Evolutionary conservation across 2,113 vertebrate genomes (phyloP), one percentile per base, ranked within the genome.

Genomic region (Etheostoma cragini): DNA sequence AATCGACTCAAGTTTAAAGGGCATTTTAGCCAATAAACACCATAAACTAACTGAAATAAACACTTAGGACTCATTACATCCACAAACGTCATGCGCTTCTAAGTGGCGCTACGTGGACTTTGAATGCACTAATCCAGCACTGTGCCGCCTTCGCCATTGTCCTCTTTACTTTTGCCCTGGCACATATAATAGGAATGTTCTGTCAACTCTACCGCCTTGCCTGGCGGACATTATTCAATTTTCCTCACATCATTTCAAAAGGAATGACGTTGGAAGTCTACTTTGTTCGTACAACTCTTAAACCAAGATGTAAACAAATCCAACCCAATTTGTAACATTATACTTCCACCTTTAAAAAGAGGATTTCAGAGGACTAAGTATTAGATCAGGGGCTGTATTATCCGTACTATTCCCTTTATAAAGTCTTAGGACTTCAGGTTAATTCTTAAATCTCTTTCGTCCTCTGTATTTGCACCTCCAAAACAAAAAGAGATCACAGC

Each of bases 161-260:
- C 35, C 19, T 78, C 35, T 35, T 56, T 72, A 33, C 16, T 53
- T 76, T 50, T 65, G 33, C 38, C 73, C 57, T 84, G 78, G 81
- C 78, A 72, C 24, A 42, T 56, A 4, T 1, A 75, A 50, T 63
- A 74, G 86, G 81, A 86, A 80, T 45, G 47, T 6, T 82, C 69
- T 45, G 70, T 88, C 88, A 90, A 52, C 69, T 83, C 42, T 17
- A 26, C 58, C 8, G 53, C 70, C 24, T 56, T 15, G 65, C 60
- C 75, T 70, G n/a, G 52, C 57, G 75, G 63, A 33, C 8, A 73
- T 72, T 69, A 26, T 66, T 56, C 22, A 69, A 50, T 74, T 71
- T 71, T 66, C 70, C 76, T 77, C 26, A 24, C 16, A n/a, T 58
- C 54, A 66, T 58, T 81, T 70, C 33, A 71, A 49, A 57, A 53